Evolutionary conservation across 37 sponge, comb jelly and placozoan genomes (phyloP).

Genomic region (Beroe ovata): DNA sequence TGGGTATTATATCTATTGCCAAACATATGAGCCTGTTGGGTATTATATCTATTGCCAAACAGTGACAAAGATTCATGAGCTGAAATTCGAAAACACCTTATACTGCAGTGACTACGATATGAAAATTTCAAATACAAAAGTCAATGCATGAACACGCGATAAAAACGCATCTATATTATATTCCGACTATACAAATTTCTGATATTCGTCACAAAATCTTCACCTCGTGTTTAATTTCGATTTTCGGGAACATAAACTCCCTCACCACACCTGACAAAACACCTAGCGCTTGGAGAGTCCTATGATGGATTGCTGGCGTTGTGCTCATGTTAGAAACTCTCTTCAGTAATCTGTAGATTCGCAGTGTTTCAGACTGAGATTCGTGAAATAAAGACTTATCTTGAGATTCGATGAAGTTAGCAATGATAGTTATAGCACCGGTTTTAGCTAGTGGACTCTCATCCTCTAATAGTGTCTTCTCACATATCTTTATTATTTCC

Average conservation of each 20-base stretch:
- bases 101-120: too few species aligned
- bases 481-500: conserved; percentile 23
- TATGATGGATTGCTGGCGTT: not conserved
- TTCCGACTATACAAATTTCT: too few species aligned
- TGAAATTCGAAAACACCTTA: too few species aligned
- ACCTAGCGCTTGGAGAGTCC: conserved; percentile 28
- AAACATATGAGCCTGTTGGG: too few species aligned
- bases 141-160: too few species aligned
- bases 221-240: not conserved
- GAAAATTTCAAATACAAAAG: too few species aligned
- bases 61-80: too few species aligned
- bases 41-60: too few species aligned
- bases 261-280: conserved; percentile 32
- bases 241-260: conserved; percentile 58
- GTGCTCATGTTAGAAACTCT: not conserved
- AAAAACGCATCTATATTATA: too few species aligned
- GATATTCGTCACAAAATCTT: conserved; percentile 58
- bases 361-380: conserved; percentile 3
- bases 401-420: conserved; percentile 31
- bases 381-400: conserved; percentile 23
- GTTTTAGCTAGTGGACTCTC: not conserved
- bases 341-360: conserved; percentile 50
- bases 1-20: too few species aligned
- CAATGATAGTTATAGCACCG: not conserved
- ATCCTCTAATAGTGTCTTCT: conserved; percentile 7